Conservation (phyloP, 2,113 vertebrate genomes). For the Lasiurus borealis region DNA sequence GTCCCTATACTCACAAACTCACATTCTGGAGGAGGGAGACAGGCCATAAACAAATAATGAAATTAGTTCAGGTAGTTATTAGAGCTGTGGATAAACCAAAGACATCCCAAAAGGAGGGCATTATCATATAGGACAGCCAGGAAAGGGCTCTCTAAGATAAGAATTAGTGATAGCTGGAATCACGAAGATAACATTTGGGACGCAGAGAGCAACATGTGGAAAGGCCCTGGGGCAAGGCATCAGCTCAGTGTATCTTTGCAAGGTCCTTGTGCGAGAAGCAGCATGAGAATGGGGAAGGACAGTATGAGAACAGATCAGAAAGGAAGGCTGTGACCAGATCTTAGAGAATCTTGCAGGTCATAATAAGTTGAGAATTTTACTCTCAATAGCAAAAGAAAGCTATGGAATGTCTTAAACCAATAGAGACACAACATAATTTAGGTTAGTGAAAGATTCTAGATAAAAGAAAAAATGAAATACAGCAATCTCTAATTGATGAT, state of each 20-base stretch:
- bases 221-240: background rate
- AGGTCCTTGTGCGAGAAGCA: background rate
- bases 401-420: background rate
- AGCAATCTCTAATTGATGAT: conserved; percentile 33
- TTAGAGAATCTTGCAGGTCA: background rate
- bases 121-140: background rate
- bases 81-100: background rate
- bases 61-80: background rate
- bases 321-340: background rate
- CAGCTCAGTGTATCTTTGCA: background rate
- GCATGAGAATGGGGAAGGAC: background rate
- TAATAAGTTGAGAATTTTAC: background rate
- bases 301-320: background rate
- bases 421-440: background rate
- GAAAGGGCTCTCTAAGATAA: background rate
- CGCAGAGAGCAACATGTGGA: background rate
- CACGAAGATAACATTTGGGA: background rate
- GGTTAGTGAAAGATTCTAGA: conserved; percentile 37
- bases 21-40: background rate
- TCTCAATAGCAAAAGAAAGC: conserved; percentile 8
- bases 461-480: background rate
- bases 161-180: background rate
- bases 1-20: background rate
- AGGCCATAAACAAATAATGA: background rate
- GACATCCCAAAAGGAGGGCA: background rate